Evolutionary conservation across 1,140 invertebrate genomes (phyloP).

Genomic region (Spodoptera litura): DNA sequence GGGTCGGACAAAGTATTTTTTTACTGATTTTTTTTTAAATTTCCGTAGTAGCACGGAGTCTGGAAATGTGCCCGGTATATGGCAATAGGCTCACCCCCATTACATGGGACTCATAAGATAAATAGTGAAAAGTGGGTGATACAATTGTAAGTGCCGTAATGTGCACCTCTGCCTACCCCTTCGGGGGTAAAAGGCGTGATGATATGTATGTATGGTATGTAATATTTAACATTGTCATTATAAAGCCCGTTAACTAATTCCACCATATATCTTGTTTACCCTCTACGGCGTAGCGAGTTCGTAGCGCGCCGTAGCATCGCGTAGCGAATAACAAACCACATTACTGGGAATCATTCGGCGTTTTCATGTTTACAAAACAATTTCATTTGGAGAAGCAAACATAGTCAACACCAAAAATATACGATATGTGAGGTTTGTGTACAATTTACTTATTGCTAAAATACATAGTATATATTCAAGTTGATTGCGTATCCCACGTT

Average conservation of each 20-base stretch:
- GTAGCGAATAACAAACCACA: constrained; percentile 23
- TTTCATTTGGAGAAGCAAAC: constrained; percentile 27
- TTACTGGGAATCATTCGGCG: constrained; percentile 27
- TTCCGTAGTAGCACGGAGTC: too few species aligned
- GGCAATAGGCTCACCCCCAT: too few species aligned
- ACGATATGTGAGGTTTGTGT: not conserved
- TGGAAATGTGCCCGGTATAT: too few species aligned
- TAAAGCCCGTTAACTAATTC: not conserved
- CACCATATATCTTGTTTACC: not conserved
- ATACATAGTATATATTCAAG: not conserved
- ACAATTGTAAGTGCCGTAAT: too few species aligned
- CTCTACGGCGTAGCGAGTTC: constrained; percentile 23
- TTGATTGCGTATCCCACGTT: constrained; percentile 12
- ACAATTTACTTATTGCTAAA: not conserved
- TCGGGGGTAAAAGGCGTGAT: too few species aligned
- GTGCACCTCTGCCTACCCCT: too few species aligned
- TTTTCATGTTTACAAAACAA: constrained; percentile 34
- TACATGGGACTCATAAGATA: too few species aligned
- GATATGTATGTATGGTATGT: too few species aligned
- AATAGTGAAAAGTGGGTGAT: too few species aligned
- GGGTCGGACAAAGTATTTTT: too few species aligned
- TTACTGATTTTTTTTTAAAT: too few species aligned
- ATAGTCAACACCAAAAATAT: not conserved
- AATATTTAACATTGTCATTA: not conserved
- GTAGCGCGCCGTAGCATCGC: constrained; percentile 9